Evolutionary conservation across 2,888 invertebrate species (phyloP).

Genomic region (Clivina fossor): DNA sequence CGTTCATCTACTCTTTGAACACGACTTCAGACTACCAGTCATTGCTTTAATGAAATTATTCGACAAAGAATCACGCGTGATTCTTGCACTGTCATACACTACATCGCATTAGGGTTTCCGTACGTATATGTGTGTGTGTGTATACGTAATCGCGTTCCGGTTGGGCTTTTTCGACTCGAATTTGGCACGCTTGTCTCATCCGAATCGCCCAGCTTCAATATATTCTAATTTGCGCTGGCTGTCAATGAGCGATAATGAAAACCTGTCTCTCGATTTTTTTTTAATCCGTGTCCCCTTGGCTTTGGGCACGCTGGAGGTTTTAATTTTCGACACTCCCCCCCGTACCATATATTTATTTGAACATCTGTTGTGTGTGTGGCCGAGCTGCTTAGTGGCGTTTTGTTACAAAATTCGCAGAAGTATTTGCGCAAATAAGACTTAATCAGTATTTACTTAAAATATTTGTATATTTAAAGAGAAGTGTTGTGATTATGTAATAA

Average conservation of each 20-base stretch:
- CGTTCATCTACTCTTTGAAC: too few relatives aligned
- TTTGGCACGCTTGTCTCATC: too few relatives aligned
- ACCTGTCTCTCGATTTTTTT: conserved; percentile 9
- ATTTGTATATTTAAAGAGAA: too few relatives aligned
- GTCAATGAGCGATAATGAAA: conserved; percentile 28
- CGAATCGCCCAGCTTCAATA: conserved; percentile 19
- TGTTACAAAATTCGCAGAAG: not conserved
- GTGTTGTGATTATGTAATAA: too few relatives aligned
- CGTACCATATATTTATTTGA: conserved; percentile 3
- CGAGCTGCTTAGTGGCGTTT: too few relatives aligned
- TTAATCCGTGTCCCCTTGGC: conserved; percentile 9
- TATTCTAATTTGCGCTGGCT: conserved; percentile 30
- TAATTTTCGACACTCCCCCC: not conserved
- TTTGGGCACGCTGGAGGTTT: not conserved
- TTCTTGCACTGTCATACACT: conserved; percentile 44
- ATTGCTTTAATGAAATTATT: conserved; percentile 44
- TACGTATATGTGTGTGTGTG: too few relatives aligned
- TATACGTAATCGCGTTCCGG: too few relatives aligned
- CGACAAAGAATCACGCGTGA: conserved; percentile 44
- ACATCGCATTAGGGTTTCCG: conserved; percentile 6
- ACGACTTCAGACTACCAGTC: conserved; percentile 30
- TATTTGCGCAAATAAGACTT: too few relatives aligned
- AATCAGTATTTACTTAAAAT: too few relatives aligned
- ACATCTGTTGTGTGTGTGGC: conserved; percentile 13
- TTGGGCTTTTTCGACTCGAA: too few relatives aligned